These are phyloP conservation scores for Amaurobius ferox DNA, from an alignment of 2,888 invertebrate genomes.

Conservation along the genomic window DNA sequence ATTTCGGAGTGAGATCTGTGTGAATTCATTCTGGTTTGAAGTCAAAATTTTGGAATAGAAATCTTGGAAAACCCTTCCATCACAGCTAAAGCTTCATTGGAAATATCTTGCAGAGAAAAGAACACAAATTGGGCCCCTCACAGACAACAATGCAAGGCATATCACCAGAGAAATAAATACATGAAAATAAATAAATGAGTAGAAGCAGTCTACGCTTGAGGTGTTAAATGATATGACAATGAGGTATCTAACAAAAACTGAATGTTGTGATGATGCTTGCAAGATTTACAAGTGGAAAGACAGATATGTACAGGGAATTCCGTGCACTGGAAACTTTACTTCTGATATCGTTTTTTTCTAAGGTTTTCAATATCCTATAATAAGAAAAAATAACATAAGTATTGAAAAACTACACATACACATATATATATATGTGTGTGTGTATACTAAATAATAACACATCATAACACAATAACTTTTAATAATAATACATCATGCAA, in stretches of 20 bases:
- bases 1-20: too few relatives aligned
- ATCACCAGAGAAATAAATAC: conserved; percentile 20
- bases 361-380: conserved; percentile 47
- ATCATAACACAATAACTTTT: too few relatives aligned
- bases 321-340: background rate
- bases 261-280: conserved; percentile 10
- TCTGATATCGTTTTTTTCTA: conserved; percentile 23
- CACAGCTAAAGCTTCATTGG: conserved; percentile 22
- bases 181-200: conserved; percentile 34
- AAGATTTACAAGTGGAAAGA: conserved; percentile 13
- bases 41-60: too few relatives aligned
- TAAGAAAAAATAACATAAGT: background rate
- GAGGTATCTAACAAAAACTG: background rate
- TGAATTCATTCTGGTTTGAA: too few relatives aligned
- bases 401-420: too few relatives aligned
- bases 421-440: too few relatives aligned
- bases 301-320: background rate
- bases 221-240: background rate
- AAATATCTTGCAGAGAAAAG: background rate
- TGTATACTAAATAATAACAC: too few relatives aligned
- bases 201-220: conserved; percentile 2
- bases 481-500: too few relatives aligned
- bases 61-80: background rate
- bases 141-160: conserved; percentile 11
- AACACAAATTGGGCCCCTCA: conserved; percentile 22